phyloP scores from a whole-genome alignment of 2,888 invertebrate species.

The Periphyllus acericola region DNA sequence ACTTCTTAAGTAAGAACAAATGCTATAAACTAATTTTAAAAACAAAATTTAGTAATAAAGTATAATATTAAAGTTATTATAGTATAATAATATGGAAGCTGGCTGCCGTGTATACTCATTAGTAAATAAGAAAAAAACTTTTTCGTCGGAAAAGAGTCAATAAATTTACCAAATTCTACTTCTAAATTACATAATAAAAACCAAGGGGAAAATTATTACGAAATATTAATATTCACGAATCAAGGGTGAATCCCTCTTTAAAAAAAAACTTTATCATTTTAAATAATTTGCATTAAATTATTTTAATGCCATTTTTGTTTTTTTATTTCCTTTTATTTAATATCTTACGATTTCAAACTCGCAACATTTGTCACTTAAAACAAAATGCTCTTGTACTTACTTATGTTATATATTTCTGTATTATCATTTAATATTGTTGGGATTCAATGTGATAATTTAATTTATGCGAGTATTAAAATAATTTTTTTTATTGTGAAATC shows the following conservation, averaged over 20 bases:
- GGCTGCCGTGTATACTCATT: neutral
- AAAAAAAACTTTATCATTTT: constrained; percentile 8
- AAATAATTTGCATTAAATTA: constrained; percentile 34
- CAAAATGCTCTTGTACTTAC: neutral
- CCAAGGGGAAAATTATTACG: constrained; percentile 11
- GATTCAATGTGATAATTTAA: neutral
- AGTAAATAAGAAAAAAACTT: neutral
- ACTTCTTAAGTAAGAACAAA: neutral
- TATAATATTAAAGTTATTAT: neutral
- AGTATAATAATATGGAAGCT: neutral
- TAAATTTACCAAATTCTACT: neutral
- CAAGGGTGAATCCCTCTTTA: neutral
- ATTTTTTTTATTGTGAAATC: neutral
- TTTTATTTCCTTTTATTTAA: constrained; percentile 19
- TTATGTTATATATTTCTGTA: neutral
- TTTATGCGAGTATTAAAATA: neutral
- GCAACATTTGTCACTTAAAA: constrained; percentile 15
- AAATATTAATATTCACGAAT: constrained; percentile 21
- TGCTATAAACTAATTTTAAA: constrained; percentile 12
- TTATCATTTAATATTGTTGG: neutral
- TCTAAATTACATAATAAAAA: constrained; percentile 15
- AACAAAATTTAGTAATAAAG: neutral
- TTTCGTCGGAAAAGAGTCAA: neutral
- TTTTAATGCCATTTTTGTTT: constrained; percentile 13
- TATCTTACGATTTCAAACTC: neutral